Percentiles rank a stretch among this genome's conserved stretches.
Evolutionary conservation across 2,888 invertebrate species (phyloP).

Genomic region (Lithosia quadra): DNA sequence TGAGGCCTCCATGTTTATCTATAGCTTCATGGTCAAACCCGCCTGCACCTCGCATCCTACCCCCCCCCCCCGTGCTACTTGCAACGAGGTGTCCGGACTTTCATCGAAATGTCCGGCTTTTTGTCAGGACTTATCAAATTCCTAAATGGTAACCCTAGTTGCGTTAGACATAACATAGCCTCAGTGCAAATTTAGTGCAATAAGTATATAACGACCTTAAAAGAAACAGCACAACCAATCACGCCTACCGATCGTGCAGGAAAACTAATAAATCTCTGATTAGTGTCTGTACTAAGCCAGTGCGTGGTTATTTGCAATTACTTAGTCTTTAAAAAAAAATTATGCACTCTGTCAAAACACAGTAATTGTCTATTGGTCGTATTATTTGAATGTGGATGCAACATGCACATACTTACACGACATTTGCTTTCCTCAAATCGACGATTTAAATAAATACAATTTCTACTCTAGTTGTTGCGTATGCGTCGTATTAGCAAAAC

Average conservation of each 20-base stretch:
- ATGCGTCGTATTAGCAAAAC: constrained; percentile 39
- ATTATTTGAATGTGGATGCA: not conserved
- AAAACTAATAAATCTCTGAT: not conserved
- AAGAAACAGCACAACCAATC: not conserved
- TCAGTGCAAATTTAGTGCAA: no score
- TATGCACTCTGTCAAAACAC: not conserved
- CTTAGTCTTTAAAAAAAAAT: not conserved
- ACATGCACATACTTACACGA: constrained; percentile 11
- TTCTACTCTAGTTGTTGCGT: constrained; percentile 42
- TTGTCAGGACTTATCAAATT: no score
- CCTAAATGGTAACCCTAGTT: no score
- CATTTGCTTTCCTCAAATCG: constrained; percentile 20
- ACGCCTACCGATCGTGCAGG: not conserved
- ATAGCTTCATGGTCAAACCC: no score
- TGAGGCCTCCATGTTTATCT: no score
- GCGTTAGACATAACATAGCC: no score
- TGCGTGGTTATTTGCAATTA: not conserved
- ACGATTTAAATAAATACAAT: constrained; percentile 46
- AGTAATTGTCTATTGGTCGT: not conserved
- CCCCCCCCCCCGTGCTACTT: no score
- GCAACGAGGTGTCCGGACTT: no score
- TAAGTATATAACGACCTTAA: not conserved
- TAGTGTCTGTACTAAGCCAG: not conserved
- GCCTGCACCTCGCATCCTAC: no score
- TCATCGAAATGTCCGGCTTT: no score